phyloP scores from a whole-genome alignment of 1,140 invertebrate species.

The Zaprionus capensis region DNA sequence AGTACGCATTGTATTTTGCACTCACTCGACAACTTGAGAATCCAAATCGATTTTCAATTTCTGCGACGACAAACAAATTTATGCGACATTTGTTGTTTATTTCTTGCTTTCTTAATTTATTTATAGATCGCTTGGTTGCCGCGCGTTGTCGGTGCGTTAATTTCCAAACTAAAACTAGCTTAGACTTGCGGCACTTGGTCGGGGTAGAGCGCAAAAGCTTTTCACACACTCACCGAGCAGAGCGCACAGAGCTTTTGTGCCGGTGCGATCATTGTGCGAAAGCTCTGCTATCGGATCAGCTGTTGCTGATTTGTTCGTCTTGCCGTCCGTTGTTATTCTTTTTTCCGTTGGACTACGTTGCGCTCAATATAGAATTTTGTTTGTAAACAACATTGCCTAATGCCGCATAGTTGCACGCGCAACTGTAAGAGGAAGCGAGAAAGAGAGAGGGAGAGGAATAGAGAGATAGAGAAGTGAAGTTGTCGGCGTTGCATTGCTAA shows the following conservation, averaged over 20 bases:
- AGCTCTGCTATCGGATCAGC: slow-evolving; percentile 26
- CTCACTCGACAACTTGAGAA: slow-evolving; percentile 29
- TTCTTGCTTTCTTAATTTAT: slow-evolving; percentile 25
- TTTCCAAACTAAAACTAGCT: slow-evolving; percentile 66
- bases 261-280: slow-evolving; percentile 32
- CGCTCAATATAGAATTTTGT: slow-evolving; percentile 40
- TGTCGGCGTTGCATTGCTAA: slow-evolving; percentile 1
- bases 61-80: slow-evolving; percentile 15
- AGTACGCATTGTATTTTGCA: neutral
- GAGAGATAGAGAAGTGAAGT: neutral
- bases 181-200: slow-evolving; percentile 35
- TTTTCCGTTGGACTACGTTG: slow-evolving; percentile 3
- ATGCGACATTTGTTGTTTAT: slow-evolving; percentile 1
- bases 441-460: neutral
- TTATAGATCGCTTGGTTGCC: slow-evolving; percentile 36
- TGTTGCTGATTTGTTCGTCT: slow-evolving; percentile 31
- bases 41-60: slow-evolving; percentile 30
- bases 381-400: slow-evolving; percentile 50
- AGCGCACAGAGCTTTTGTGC: slow-evolving; percentile 32
- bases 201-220: slow-evolving; percentile 32
- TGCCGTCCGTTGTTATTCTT: slow-evolving; percentile 16
- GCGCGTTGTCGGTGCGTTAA: slow-evolving; percentile 45
- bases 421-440: neutral
- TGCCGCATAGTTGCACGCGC: slow-evolving; percentile 42
- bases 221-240: neutral